Base-by-base conservation (phyloP, 2,113 vertebrate genomes). In the Spea multiplicata region DNA sequence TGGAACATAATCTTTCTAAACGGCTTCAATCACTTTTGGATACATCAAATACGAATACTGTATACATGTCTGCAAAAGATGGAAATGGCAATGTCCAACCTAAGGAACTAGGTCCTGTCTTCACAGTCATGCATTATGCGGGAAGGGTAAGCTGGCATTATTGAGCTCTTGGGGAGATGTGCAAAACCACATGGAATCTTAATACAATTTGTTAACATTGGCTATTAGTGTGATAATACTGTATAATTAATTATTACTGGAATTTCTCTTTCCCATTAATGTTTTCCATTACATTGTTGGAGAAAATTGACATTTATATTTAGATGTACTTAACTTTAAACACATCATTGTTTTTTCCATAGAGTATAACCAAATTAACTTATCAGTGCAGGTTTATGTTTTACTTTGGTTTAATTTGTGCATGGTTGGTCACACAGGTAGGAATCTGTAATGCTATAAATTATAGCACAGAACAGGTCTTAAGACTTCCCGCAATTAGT, bases 1-100 rank as follows among this genome's bases (percentile, higher is more conserved):
- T 86, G 45, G 96, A 98, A 88, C 86, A 95, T 69, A 94, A 83
- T 75, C 89, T 99, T 70, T 93, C 94, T 75, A 95, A 93, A 87
- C 93, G 93, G 61, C 84, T 99, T 12, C 94, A 95, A 3, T 82
- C 87, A n/a, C 94, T 94, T 82, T 85, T 98, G 72, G 95, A 95
- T 72, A 86, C 93, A 1, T 88, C 85, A 44, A 90, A 90, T 5
- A 87, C 85, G 14, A 92, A 91, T 0, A 86, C 90, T 0, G 88
- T 99, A 4, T 94, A 93, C 83, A 90, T 94, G 17, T 92, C 94
- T 10, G 88, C 89, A 70, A 97, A 94, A 86, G 97, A 98, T 45
- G 96, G 96, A 65, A 99, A 99, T 0, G 97, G 96, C 59, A 99
- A 98, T 74, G 89, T 95, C 0, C 89, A 95, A 4, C 91, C 93